A percentile compares a stretch with the other conserved stretches of the same genome.
Evolutionary conservation across 2,888 invertebrate genomes (phyloP).

Genomic region (Ganaspis brasiliensis): DNA sequence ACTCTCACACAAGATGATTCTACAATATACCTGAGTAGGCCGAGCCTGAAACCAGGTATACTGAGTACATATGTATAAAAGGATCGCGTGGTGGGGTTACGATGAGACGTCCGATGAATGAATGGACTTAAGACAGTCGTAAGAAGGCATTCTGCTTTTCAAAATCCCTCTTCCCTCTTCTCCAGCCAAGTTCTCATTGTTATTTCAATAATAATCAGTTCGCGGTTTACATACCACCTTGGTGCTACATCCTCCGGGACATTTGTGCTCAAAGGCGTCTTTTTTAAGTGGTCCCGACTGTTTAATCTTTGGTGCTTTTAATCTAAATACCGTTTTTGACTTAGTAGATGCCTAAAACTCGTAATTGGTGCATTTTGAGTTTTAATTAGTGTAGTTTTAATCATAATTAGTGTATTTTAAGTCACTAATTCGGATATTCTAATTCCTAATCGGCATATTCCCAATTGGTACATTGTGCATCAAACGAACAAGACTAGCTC

Average conservation of each 20-base stretch:
- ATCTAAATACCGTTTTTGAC: no score
- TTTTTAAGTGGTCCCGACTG: not conserved
- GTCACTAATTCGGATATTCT: no score
- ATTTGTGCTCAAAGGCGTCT: not conserved
- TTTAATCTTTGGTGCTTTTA: not conserved
- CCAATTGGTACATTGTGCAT: no score
- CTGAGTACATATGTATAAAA: constrained; percentile 29
- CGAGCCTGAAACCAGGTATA: constrained; percentile 21
- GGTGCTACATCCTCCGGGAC: constrained; percentile 24
- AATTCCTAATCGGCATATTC: no score
- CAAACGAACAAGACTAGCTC: no score
- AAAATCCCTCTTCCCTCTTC: constrained; percentile 50
- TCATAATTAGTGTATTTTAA: no score
- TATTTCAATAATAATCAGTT: constrained; percentile 30
- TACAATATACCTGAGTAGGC: constrained; percentile 18
- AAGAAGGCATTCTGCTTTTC: constrained; percentile 67
- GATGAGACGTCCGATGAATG: constrained; percentile 72
- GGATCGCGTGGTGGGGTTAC: constrained; percentile 58
- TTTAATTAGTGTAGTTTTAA: no score
- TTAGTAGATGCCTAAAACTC: no score
- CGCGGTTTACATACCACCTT: constrained; percentile 34
- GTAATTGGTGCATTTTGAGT: no score
- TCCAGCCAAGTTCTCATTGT: constrained; percentile 12
- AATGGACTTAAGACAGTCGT: constrained; percentile 79
- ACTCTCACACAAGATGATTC: constrained; percentile 1